phyloP scores from a whole-genome alignment of 2,113 vertebrate genomes.

The Paradoxurus hermaphroditus region DNA sequence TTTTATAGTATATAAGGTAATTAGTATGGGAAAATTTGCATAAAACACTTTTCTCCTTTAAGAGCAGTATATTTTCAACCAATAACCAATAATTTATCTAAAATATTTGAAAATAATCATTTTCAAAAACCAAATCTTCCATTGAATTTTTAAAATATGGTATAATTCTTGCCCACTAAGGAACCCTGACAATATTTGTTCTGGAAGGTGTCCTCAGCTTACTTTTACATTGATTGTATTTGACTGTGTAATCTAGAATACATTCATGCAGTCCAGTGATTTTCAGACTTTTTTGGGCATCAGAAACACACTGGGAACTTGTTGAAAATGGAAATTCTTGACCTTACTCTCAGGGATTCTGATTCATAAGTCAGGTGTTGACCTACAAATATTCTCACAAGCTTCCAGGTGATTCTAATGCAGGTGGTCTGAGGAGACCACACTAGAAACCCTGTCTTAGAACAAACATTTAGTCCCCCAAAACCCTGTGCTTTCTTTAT shows the following conservation, averaged over 20 bases:
- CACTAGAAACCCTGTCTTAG: background rate
- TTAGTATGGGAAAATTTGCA: conserved; percentile 26
- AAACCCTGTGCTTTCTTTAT: background rate
- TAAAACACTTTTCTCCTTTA: background rate
- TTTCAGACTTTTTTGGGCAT: background rate
- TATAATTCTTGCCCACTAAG: background rate
- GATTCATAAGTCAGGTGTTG: background rate
- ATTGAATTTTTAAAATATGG: background rate
- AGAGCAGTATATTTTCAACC: conserved; percentile 9
- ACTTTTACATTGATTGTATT: conserved; percentile 14
- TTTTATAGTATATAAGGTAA: conserved; percentile 31
- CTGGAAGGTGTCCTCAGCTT: background rate
- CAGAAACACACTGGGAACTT: conserved; percentile 12
- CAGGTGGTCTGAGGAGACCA: background rate
- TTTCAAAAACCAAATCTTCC: background rate
- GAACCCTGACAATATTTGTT: background rate
- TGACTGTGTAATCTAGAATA: background rate
- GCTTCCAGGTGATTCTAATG: background rate
- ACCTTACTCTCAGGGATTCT: background rate
- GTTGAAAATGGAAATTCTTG: background rate
- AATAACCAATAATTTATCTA: conserved; percentile 8
- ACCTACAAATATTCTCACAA: background rate
- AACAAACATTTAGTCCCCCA: background rate
- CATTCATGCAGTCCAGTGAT: background rate
- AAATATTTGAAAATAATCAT: no score